A percentile compares a stretch with the other conserved stretches of the same genome.
phyloP scores from a whole-genome alignment of 2,113 vertebrate species.

The Equus quagga region DNA sequence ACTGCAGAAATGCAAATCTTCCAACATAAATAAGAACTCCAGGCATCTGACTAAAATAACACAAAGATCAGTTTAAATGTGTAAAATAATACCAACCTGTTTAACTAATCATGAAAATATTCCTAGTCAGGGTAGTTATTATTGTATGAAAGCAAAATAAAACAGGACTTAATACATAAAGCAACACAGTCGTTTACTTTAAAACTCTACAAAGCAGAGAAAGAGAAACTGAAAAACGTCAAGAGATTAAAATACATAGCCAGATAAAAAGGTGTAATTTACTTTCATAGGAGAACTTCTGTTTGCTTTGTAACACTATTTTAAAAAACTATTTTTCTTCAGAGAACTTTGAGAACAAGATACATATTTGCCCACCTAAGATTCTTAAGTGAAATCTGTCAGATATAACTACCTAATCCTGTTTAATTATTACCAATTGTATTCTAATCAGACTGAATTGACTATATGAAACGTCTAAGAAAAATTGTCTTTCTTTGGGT shows the following conservation, averaged over 20 bases:
- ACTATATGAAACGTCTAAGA: background rate
- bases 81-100: background rate
- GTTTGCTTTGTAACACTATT: background rate
- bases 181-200: background rate
- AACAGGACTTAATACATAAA: background rate
- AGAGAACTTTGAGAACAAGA: constrained; percentile 45
- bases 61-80: constrained; percentile 32
- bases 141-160: constrained; percentile 8
- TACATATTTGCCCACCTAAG: background rate
- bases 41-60: constrained; percentile 29
- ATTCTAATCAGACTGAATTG: background rate
- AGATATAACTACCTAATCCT: background rate
- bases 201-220: background rate
- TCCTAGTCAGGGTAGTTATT: background rate
- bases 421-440: background rate
- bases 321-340: constrained; percentile 30
- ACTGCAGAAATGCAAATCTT: constrained; percentile 35
- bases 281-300: background rate
- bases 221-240: background rate
- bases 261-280: background rate
- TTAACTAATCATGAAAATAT: constrained; percentile 51
- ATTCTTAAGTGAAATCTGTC: background rate
- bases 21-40: background rate
- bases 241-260: background rate
- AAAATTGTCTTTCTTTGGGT: background rate